Evolutionary conservation across 2,888 invertebrate species (phyloP), one percentile per base, ranked within the genome.

Genomic region (Cactoblastis cactorum): DNA sequence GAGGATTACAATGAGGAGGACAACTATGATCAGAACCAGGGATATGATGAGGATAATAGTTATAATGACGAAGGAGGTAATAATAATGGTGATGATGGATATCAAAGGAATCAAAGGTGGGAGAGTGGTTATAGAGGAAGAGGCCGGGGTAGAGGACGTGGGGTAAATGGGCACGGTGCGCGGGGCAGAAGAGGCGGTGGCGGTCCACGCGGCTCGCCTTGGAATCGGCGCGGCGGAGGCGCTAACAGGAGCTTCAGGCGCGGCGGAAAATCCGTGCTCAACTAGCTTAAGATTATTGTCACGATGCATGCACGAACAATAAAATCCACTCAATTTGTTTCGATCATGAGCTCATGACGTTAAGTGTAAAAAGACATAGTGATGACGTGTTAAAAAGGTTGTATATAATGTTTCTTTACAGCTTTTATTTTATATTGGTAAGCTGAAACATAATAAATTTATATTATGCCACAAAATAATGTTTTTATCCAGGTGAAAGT

Each of bases 321-420:
- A 62, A 62, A 63, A 62, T 67, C 61, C 59, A 61, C 63, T 67
- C 65, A 63, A 64, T 73, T 69, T 63, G 70, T 75, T 74, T 61
- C 54, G 68, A 66, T 58, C 61, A 54, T 74, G 65, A 67, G 71
- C 63, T 62, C 57, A 64, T 59, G 60, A 69, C 59, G 69, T 71
- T 69, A 69, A 72, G 83, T 80, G 80, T 79, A 76, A 80, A n/a
- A 78, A 77, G 70, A 73, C 66, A 73, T 75, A 74, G 78, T 83
- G 78, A 73, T 70, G 71, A 49, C 15, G 65, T 67, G 65, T 74
- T 74, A 69, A 67, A 74, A 74, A 78, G 77, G 82, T 83, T 88
- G 88, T 87, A 87, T 63, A 88, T 85, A 86, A 74, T 81, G 81
- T 79, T 73, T 73, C 69, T 74, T 83, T 80, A 81, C 77, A 74